phyloP scores from a whole-genome alignment of 1,140 invertebrate genomes.

The Elymnias hypermnestra region DNA sequence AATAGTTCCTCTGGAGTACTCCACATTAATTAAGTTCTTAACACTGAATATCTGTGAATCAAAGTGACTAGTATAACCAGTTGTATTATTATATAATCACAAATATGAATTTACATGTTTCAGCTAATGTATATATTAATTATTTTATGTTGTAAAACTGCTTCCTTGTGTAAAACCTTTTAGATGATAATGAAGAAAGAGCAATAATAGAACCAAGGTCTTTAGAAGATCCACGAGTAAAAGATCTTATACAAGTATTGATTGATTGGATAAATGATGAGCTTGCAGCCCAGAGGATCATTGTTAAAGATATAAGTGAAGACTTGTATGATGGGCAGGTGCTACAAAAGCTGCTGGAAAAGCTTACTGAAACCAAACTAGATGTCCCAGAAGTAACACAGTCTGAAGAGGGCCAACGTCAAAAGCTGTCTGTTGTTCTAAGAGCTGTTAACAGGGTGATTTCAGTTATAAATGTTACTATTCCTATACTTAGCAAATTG shows the following conservation, averaged over 20 bases:
- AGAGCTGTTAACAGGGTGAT: slow-evolving; percentile 89
- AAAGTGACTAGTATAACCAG: too few species aligned
- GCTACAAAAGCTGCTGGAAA: slow-evolving; percentile 96
- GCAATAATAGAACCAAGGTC: slow-evolving; percentile 95
- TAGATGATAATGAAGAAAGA: slow-evolving; percentile 97
- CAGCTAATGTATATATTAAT: too few species aligned
- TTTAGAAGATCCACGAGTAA: slow-evolving; percentile 90
- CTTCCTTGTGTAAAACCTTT: too few species aligned
- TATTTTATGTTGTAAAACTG: too few species aligned
- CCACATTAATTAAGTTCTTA: too few species aligned
- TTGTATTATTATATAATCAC: too few species aligned
- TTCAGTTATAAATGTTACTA: too few species aligned
- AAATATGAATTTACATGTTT: too few species aligned
- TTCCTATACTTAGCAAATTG: too few species aligned
- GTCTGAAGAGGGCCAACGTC: slow-evolving; percentile 97
- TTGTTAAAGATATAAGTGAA: slow-evolving; percentile 97
- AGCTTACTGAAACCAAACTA: slow-evolving; percentile 91
- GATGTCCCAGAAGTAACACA: slow-evolving; percentile 99
- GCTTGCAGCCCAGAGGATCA: slow-evolving; percentile 96
- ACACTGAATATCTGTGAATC: too few species aligned
- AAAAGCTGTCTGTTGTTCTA: slow-evolving; percentile 94
- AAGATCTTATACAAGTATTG: slow-evolving; percentile 91
- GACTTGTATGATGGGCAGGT: slow-evolving; percentile 99
- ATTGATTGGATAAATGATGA: slow-evolving; percentile 99
- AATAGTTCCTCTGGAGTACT: too few species aligned